Evolutionary conservation across 2,797 vertebrate species (phyloP), one percentile per base, ranked within the genome.

Genomic region (Petrocephalus schoutedeni): DNA sequence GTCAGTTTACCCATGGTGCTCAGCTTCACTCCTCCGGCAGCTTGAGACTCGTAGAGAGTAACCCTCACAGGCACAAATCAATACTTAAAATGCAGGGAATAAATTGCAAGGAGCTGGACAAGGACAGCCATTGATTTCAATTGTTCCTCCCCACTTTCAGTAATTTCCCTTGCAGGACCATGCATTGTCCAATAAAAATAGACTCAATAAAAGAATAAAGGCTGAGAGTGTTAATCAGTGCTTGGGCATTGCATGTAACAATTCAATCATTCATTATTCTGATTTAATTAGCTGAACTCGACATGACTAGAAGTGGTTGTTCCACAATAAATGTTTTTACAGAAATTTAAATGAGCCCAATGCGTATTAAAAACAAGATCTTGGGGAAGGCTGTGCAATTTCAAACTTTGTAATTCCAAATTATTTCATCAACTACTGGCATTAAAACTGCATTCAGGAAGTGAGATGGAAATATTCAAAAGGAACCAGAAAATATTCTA

Each of bases 81-180:
- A 82, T 82, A 51, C 77, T 82, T 82, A 82, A 82, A 82, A 51
- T 51, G 19, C 77, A 82, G n/a, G 45, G 45, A 82, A 82, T 45
- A 45, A n/a, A 82, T 51, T 82, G 41, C 77, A 82, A 51, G 45
- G 36, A 51, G 77, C 77, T 82, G 77, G 41, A 51, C 41, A 51
- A 51, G 77, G 36, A 41, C 7, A 82, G 77, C 45, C 77, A 82
- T 82, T 82, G 77, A 82, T 82, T 51, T 82, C 36, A 82, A n/a
- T 45, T 82, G 77, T 21, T 7, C 45, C 77, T 82, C 77, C 45
- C 36, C 41, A 21, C 45, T 51, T 82, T 51, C 9, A 51, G n/a
- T 45, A 21, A 45, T 82, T 51, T 71, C 64, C 12, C 23, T 67
- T 32, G 64, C 28, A 67, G 28, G 28, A 67, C 32, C 64, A 4